Evolutionary conservation across 2,797 vertebrate genomes (phyloP), one percentile per base, ranked within the genome.

Genomic region (Gephyroberyx darwinii): DNA sequence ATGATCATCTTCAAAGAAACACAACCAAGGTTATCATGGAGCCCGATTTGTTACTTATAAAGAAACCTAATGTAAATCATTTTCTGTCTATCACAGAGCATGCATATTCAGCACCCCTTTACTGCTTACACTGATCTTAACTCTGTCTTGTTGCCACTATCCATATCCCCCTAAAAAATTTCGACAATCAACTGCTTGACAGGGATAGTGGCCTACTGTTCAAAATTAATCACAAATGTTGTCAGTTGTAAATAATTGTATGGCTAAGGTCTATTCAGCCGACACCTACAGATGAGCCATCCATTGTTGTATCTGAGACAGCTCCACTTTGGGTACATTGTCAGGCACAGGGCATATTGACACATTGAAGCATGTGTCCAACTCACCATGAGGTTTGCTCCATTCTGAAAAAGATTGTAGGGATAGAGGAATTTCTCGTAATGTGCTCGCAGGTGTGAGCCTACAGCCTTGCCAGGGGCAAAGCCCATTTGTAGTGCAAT

Each of bases 401-500:
- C 97, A 4, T 91, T 94, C 86, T 97, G 95, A 90, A 99, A 99
- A 59, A 99, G 90, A 77, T 96, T 96, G 95, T 97, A 99, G 6
- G 98, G 98, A 73, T 99, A 97, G 65, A 99, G 96, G 62, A 97
- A 93, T 47, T 96, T 92, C 75, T 99, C 97, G 2, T 98, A 99
- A 81, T 99, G 98, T 0, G 95, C 94, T 26, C 98, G 93, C 76
- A 99, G 95, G 90, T 99, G 98, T 0, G 97, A 99, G 43, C 98
- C 98, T n/a, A 99, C 93, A 0, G 98, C 98, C 84, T 98, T 99
- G 82, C 98, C 98, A 10, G 96, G 96, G 71, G 96, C 93, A 77
- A 98, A 99, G 33, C 97, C 97, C 98, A 99, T 98, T 70, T 92
- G 94, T 7, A 95, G 93, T 39, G 97, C 97, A 77, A 99, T 98